phyloP scores from a whole-genome alignment of 2,888 invertebrate species.

The Perdita meconis region DNA sequence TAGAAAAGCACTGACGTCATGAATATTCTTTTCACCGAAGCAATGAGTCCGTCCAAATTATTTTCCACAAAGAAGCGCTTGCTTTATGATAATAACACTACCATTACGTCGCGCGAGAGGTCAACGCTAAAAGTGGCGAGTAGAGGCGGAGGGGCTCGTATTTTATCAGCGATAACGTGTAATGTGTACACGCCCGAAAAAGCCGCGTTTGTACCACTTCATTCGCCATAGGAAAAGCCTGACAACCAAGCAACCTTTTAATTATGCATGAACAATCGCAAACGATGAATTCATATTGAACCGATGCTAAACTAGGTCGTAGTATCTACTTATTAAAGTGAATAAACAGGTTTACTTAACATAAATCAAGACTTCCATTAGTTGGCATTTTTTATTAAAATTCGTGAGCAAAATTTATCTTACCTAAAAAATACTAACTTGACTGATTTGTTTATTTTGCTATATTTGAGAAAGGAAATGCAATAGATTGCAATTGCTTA shows the following conservation, averaged over 20 bases:
- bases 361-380: no score
- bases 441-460: no score
- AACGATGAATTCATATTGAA: no score
- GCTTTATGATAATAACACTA: slow-evolving; percentile 39
- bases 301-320: no score
- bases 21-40: slow-evolving; percentile 2
- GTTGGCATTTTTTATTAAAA: no score
- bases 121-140: slow-evolving; percentile 2
- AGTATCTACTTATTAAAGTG: no score
- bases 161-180: slow-evolving; percentile 28
- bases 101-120: slow-evolving; percentile 12
- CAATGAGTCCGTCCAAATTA: slow-evolving; percentile 17
- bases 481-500: no score
- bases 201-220: slow-evolving; percentile 21
- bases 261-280: slow-evolving; percentile 9
- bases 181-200: slow-evolving; percentile 24
- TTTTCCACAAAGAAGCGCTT: slow-evolving; percentile 12
- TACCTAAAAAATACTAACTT: no score
- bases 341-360: no score
- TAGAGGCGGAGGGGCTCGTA: slow-evolving; percentile 17
- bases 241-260: slow-evolving; percentile 22
- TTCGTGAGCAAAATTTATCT: no score
- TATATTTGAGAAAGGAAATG: no score
- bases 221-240: slow-evolving; percentile 4
- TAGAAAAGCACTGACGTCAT: neutral